Conservation (phyloP, 2,113 vertebrate genomes). For the Pseudorasbora parva region DNA sequence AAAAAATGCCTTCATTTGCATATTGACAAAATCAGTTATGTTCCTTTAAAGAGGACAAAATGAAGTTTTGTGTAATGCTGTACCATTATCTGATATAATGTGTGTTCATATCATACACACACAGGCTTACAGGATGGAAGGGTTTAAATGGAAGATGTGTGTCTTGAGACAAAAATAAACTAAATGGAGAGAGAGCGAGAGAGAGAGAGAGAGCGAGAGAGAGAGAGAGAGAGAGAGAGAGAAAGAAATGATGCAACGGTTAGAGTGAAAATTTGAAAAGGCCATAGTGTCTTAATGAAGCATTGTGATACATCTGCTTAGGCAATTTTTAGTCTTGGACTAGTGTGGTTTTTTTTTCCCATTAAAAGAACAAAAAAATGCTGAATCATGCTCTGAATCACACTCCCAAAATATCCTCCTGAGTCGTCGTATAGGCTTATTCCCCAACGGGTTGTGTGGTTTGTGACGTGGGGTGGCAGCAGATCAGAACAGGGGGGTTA, state of each 20-base stretch:
- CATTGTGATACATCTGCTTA: not conserved
- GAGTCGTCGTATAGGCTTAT: not conserved
- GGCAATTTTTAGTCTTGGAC: not conserved
- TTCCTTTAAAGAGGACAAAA: not conserved
- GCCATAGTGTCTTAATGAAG: not conserved
- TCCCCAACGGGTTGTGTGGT: not conserved
- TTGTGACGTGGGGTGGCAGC: not conserved
- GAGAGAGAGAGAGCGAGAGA: too few species aligned
- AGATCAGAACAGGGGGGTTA: constrained; percentile 51
- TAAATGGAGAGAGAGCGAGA: not conserved
- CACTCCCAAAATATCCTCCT: not conserved
- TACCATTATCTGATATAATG: not conserved
- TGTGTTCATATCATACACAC: not conserved
- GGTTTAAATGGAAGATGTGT: not conserved
- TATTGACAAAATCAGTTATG: too few species aligned
- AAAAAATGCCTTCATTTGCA: not conserved
- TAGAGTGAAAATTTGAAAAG: constrained; percentile 11
- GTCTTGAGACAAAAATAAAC: not conserved
- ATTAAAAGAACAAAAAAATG: not conserved
- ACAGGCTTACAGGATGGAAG: too few species aligned
- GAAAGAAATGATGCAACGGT: not conserved
- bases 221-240: not conserved
- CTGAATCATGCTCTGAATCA: constrained; percentile 22
- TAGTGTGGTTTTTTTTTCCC: not conserved
- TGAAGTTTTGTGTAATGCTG: not conserved